Conservation (phyloP, 1,140 invertebrate species). For the Aphelinus atriplicis region DNA sequence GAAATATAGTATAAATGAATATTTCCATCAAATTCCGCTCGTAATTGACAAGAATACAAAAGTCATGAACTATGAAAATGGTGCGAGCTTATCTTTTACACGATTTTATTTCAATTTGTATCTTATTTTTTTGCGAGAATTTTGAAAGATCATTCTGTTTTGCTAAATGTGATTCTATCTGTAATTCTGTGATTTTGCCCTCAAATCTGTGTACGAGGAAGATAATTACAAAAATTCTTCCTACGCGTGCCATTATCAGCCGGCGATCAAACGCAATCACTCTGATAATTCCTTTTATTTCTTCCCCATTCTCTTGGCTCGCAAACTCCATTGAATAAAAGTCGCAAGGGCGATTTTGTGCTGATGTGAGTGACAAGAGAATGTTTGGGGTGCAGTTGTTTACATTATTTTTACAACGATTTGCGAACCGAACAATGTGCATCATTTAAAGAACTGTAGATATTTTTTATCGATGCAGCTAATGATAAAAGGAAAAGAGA, state of each 20-base stretch:
- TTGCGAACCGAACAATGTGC: slow-evolving; percentile 37
- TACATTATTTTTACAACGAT: slow-evolving; percentile 40
- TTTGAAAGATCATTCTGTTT: slow-evolving; percentile 11
- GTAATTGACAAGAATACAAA: too few species aligned
- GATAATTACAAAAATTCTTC: slow-evolving; percentile 21
- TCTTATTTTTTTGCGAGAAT: not conserved
- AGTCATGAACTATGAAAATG: too few species aligned
- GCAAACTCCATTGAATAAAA: not conserved
- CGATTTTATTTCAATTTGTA: too few species aligned
- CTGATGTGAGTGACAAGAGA: slow-evolving; percentile 14
- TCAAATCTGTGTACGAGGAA: slow-evolving; percentile 3
- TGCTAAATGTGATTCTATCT: slow-evolving; percentile 22
- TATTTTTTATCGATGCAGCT: slow-evolving; percentile 64
- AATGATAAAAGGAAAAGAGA: slow-evolving; percentile 25
- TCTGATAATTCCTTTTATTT: slow-evolving; percentile 31
- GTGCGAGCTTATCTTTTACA: too few species aligned
- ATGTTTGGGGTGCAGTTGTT: slow-evolving; percentile 18
- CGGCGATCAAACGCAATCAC: slow-evolving; percentile 14
- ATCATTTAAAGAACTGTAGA: slow-evolving; percentile 62
- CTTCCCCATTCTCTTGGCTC: slow-evolving; percentile 26
- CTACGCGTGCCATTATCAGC: slow-evolving; percentile 29
- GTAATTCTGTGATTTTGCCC: slow-evolving; percentile 28
- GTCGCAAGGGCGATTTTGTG: not conserved
- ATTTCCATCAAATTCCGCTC: too few species aligned
- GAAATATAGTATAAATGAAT: too few species aligned